Conservation (phyloP, 2,113 vertebrate genomes). For the Gasterosteus nipponicus region DNA sequence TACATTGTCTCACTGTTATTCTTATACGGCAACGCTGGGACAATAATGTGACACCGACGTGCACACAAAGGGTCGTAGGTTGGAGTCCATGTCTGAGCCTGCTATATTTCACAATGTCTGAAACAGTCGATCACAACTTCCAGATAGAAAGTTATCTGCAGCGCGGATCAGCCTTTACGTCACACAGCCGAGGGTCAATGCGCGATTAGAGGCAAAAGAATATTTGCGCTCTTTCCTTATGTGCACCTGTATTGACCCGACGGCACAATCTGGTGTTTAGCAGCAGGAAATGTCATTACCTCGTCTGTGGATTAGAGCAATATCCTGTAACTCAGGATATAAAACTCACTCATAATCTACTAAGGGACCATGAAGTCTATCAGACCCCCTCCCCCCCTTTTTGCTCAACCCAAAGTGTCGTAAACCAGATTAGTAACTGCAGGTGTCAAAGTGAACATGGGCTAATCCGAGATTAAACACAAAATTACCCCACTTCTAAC, state of each 20-base stretch:
- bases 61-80: conserved; percentile 58
- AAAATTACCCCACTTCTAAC: conserved; percentile 69
- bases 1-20: conserved; percentile 21
- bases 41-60: conserved; percentile 48
- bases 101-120: conserved; percentile 58
- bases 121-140: conserved; percentile 46
- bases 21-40: conserved; percentile 22
- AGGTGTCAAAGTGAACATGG: conserved; percentile 72
- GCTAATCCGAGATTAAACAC: conserved; percentile 76
- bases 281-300: conserved; percentile 24
- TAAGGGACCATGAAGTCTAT: conserved; percentile 54
- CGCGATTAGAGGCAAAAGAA: background rate
- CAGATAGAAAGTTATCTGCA: conserved; percentile 13
- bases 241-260: background rate
- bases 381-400: conserved; percentile 25
- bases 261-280: conserved; percentile 6
- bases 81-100: conserved; percentile 63
- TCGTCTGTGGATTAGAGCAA: conserved; percentile 40
- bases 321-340: conserved; percentile 49
- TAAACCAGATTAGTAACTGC: conserved; percentile 70
- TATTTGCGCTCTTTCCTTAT: background rate
- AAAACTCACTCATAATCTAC: conserved; percentile 59
- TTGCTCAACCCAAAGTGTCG: conserved; percentile 54
- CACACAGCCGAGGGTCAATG: conserved; percentile 18
- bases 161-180: conserved; percentile 6